A percentile compares a stretch with the other conserved stretches of the same genome.
phyloP scores from a whole-genome alignment of 2,797 vertebrate species.

The Pelobates cultripes region DNA sequence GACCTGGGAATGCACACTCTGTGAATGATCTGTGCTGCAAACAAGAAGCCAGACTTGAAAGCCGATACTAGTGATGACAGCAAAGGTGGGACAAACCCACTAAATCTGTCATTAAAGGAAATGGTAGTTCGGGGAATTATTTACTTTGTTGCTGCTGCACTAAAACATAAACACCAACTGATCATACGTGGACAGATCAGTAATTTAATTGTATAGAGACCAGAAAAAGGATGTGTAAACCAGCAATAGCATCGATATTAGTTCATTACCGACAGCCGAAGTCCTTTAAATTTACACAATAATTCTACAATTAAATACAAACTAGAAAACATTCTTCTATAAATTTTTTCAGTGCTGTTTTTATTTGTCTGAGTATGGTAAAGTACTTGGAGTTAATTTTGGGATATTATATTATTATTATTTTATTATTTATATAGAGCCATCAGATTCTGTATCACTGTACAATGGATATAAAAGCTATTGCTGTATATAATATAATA shows the following conservation, averaged over 20 bases:
- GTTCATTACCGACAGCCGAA: neutral
- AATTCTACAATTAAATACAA: neutral
- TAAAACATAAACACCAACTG: neutral
- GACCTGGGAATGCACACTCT: conserved; percentile 36
- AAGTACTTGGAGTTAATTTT: too few species aligned
- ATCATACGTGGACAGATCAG: conserved; percentile 2
- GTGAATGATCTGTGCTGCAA: conserved; percentile 32
- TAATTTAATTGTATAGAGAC: neutral
- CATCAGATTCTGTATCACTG: too few species aligned
- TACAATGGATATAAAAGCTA: too few species aligned
- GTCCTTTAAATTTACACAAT: neutral
- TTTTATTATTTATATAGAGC: too few species aligned
- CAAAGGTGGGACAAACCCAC: conserved; percentile 31
- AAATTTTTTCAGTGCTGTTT: too few species aligned
- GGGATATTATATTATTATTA: too few species aligned
- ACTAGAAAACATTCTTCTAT: too few species aligned
- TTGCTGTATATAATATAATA: too few species aligned
- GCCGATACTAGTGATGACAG: conserved; percentile 47
- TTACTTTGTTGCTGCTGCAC: conserved; percentile 13
- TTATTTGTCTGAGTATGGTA: too few species aligned
- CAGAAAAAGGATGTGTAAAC: neutral
- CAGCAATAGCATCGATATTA: neutral
- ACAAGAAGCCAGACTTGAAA: conserved; percentile 43
- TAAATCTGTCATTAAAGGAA: conserved; percentile 55
- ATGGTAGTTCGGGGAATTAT: conserved; percentile 30